phyloP scores from a whole-genome alignment of 2,797 vertebrate genomes.

The Pseudopleuronectes americanus region DNA sequence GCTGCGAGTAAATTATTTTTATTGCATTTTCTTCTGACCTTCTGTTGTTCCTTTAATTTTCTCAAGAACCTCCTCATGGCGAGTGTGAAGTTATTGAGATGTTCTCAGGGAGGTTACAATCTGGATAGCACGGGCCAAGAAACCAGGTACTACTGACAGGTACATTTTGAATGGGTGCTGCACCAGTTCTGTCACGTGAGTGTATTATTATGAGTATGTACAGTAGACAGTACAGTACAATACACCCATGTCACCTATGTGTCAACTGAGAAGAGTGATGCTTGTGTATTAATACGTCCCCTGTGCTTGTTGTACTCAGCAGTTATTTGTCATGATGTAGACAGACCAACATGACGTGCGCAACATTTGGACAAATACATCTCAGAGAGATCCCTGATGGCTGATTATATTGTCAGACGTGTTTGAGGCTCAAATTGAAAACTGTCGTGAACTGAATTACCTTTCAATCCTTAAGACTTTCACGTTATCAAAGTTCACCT shows the following conservation, averaged over 20 bases:
- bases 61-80: too few relatives aligned
- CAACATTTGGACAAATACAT: background rate
- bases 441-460: background rate
- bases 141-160: background rate
- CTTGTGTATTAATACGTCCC: background rate
- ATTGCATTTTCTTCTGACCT: background rate
- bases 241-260: too few relatives aligned
- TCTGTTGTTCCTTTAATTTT: background rate
- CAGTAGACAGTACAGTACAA: background rate
- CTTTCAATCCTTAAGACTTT: too few relatives aligned
- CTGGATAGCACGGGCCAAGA: background rate
- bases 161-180: too few relatives aligned
- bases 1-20: too few relatives aligned
- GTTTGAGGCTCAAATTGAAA: background rate
- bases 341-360: background rate
- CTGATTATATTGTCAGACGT: background rate
- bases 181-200: too few relatives aligned
- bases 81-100: too few relatives aligned
- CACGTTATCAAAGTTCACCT: background rate
- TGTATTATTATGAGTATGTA: background rate
- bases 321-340: background rate
- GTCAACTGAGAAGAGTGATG: background rate
- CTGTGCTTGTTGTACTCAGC: background rate
- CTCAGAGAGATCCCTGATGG: background rate
- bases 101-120: too few relatives aligned